Evolutionary conservation across 2,888 invertebrate genomes (phyloP), one percentile per base, ranked within the genome.

Genomic region (Notocelia uddmanniana): DNA sequence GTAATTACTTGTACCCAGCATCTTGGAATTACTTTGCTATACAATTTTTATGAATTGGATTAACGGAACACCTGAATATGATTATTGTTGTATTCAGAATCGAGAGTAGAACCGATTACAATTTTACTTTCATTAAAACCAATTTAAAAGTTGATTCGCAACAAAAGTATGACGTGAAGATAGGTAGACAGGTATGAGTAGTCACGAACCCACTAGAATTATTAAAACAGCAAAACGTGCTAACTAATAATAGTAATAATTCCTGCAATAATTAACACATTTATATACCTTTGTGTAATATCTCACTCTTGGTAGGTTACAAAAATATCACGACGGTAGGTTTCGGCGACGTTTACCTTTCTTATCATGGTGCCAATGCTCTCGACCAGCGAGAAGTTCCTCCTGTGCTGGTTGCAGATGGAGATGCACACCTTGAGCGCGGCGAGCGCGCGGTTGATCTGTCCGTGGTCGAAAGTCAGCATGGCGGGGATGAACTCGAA

Each of bases 401-500:
- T 95, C 48, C 97, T 93, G 76, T 95, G 95, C 66, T 95, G 94
- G 80, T 96, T 96, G 85, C 98, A 98, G 0, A 98, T 95, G n/a
- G 94, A 90, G 68, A 98, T 94, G 70, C 97, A 96, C 68, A 95
- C 94, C 87, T 98, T 98, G 64, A 98, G 91, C 13, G 97, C 95
- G 31, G 95, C 95, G 0, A 96, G 95, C 0, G 98, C 97, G 72
- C 94, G 92, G 75, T 95, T 95, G 74, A 98, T 97, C 79, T 97
- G 96, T 73, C 93, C 92, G 81, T 96, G 96, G 85, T 99, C 98
- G 85, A 98, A 98, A 2, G 99, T 99, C 83, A 99, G 94, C 84
- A 98, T 96, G 0, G 99, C 98, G 85, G 99, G 98, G 48, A 99
- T 95, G 86, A 98, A 99, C 80, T 97, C 94, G 84, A 99, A 98